These are phyloP conservation scores for Leuciscus waleckii DNA, from an alignment of 2,797 vertebrate species.

Conservation along the genomic window DNA sequence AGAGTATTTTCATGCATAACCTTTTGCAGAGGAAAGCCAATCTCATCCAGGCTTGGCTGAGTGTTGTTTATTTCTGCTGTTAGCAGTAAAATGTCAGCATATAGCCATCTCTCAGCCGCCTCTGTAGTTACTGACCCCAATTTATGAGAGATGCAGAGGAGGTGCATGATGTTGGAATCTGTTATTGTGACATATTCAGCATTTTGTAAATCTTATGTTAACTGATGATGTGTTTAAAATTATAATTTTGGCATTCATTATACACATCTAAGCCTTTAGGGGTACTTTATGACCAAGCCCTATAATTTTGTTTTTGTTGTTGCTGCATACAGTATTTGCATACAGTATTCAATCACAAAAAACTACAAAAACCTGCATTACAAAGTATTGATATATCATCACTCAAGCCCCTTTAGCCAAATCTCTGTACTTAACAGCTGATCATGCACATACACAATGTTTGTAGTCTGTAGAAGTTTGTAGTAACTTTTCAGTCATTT, in stretches of 20 bases:
- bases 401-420: background rate
- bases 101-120: slow-evolving; percentile 70
- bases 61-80: slow-evolving; percentile 67
- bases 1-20: slow-evolving; percentile 71
- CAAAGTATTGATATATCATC: background rate
- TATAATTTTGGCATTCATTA: slow-evolving; percentile 44
- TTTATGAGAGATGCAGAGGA: slow-evolving; percentile 70
- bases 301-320: background rate
- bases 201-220: slow-evolving; percentile 54
- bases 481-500: background rate
- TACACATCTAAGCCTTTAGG: slow-evolving; percentile 24
- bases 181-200: slow-evolving; percentile 66
- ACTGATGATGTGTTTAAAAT: slow-evolving; percentile 51
- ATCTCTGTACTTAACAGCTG: background rate
- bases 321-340: background rate
- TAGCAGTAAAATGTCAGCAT: slow-evolving; percentile 74
- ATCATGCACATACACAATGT: background rate
- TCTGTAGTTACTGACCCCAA: slow-evolving; percentile 79
- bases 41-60: slow-evolving; percentile 69
- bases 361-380: background rate
- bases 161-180: slow-evolving; percentile 69
- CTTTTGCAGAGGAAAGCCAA: slow-evolving; percentile 69
- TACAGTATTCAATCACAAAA: background rate
- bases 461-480: too few relatives aligned
- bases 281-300: background rate